Evolutionary conservation across 1,140 invertebrate species (phyloP), one percentile per base, ranked within the genome.

Genomic region (Cherax quadricarinatus): DNA sequence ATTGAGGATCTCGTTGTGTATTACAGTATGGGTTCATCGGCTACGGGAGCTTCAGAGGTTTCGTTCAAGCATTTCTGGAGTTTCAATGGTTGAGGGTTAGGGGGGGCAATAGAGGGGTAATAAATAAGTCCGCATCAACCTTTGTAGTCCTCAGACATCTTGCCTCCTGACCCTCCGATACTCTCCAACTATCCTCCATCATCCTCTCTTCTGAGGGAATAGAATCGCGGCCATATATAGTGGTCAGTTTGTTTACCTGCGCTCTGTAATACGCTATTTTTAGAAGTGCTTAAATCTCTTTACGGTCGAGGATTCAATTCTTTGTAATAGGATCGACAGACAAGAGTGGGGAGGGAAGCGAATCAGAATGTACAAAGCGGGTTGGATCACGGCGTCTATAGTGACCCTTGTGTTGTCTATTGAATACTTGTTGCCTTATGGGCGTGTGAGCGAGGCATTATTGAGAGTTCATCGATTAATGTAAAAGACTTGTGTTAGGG

Each of bases 161-260:
- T 41, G 30, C 30, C 30, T 41, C 30, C 30, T 2, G 30, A 41
- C 30, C 30, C 30, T 41, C 30, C 0, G 30, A 41, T 41, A 41
- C 30, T 41, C 30, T 41, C 30, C 30, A 41, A 41, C 30, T 2
- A 21, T 70, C 21, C 6, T 18, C 66, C 14, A 70, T 12, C 21
- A 1, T 21, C 66, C 5, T 5, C 57, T 21, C 66, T 18, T 70
- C 21, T 18, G 14, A 70, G 14, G 66, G n/a, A 24, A 6, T 7
- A 83, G 81, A 83, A 53, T 10, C 30, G 24, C 9, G 62, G 21
- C 60, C 53, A 70, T 85, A 66, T 70, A 41, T 85, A 85, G 60
- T 85, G 60, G 83, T n/a, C 57, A 70, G 24, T 24, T 48, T 85
- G 83, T 85, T 85, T 85, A 85, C 83, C 53, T 85, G 4, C 53